Base-by-base conservation (phyloP, 35 echinoderm and acorn worm species). In the Ophiothrix spiculata region DNA sequence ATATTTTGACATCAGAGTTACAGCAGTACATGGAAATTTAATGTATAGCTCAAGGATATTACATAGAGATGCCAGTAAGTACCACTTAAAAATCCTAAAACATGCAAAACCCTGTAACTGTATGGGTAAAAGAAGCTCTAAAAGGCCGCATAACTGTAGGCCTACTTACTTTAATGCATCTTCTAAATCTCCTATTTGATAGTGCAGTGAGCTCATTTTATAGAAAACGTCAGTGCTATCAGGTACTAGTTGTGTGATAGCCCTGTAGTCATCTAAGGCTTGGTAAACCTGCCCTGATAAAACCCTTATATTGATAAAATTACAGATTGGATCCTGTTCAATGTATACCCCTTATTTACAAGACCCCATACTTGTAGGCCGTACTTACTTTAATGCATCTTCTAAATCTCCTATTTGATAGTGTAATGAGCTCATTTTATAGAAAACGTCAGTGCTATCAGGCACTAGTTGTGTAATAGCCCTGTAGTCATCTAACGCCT, bases 401-500 rank as follows among this genome's bases (percentile, higher is more conserved):
- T n/a, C n/a, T n/a, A n/a, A n/a, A n/a, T n/a, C n/a, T n/a, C n/a
- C n/a, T n/a, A n/a, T n/a, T n/a, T n/a, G n/a, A n/a, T n/a, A n/a
- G n/a, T n/a, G n/a, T n/a, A n/a, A n/a, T n/a, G n/a, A n/a, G n/a
- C 21, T 39, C n/a, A n/a, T n/a, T n/a, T n/a, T n/a, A n/a, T 82
- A 85, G 78, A 85, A 98, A 8, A 85, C 82, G 32, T 84, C 88
- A 2, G 89, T 98, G 84, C 92, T 94, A 76, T 98, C 95, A 39
- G 92, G 92, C 38, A 84, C 80, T 0, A 98, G 80, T 77, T 89
- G 94, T 0, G 89, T 93, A 16, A 93, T 77, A 15, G 92, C 84
- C 45, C 80, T 86, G 15, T 83, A 80, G 75, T 98, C 95, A 76
- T 98, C 95, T 2, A 98, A 86, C 2, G 89, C 92, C 79, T 98